Evolutionary conservation across 2,888 invertebrate species (phyloP).

Genomic region (Aphrophora alni): DNA sequence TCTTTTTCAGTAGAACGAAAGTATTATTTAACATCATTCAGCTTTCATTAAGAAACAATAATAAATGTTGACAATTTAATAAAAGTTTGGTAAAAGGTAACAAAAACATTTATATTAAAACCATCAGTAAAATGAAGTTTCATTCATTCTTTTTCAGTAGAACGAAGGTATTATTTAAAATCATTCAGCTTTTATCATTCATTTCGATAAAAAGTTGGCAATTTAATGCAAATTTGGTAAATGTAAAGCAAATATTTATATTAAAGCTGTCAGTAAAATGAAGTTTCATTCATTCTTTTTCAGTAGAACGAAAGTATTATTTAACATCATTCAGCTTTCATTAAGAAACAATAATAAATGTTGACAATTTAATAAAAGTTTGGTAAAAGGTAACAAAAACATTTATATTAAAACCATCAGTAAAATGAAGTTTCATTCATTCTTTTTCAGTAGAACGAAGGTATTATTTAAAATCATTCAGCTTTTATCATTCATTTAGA

Average conservation of each 20-base stretch:
- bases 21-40: too few relatives aligned
- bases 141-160: slow-evolving; percentile 25
- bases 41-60: too few relatives aligned
- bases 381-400: too few relatives aligned
- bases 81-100: too few relatives aligned
- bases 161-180: slow-evolving; percentile 23
- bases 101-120: not conserved
- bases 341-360: too few relatives aligned
- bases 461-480: not conserved
- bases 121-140: slow-evolving; percentile 15
- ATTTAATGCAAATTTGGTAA: too few relatives aligned
- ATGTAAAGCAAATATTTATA: too few relatives aligned
- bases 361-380: too few relatives aligned
- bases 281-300: not conserved
- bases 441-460: not conserved
- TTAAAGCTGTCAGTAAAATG: not conserved
- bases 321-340: not conserved
- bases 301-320: slow-evolving; percentile 16
- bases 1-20: not conserved
- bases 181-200: not conserved
- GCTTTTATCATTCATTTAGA: not conserved
- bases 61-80: too few relatives aligned
- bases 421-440: not conserved
- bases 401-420: too few relatives aligned
- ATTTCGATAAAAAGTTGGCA: too few relatives aligned